Base-by-base conservation (phyloP, 2,797 vertebrate genomes). In the Hippoglossus hippoglossus region DNA sequence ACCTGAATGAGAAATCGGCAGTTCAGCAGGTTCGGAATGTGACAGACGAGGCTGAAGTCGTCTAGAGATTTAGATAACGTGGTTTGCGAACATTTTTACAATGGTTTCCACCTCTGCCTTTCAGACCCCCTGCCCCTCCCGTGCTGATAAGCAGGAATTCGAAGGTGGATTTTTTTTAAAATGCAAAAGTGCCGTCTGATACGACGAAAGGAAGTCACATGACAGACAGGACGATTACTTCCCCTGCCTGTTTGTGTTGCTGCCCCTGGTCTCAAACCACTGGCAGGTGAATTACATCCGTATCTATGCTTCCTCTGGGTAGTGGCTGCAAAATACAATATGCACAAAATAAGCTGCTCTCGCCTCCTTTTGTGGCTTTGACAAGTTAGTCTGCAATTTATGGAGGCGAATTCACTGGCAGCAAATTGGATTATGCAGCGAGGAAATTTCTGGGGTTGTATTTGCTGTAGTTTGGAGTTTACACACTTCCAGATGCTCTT, bases 1-100 rank as follows among this genome's bases (percentile, higher is more conserved):
- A 88, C 90, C 90, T 89, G 92, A 94, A 92, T 92, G 91, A 93
- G 92, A 93, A 91, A 90, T 93, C 91, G 87, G 87, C 87, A 67
- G 75, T 87, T 87, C 86, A 13, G 41, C 86, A 82, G 90, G 82
- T 84, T 66, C 73, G 77, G 71, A 77, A 87, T 75, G 79, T 82
- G 91, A 93, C 91, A 92, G 84, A 79, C 73, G 21, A 86, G 79
- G 86, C 90, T 71, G 63, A 80, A 86, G 83, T 90, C 83, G 67
- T 88, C 85, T 84, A 68, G 79, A 85, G 92, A 92, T 93, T 92
- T 88, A 87, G 92, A 93, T 93, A 91, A 90, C 77, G 47, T 52
- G 82, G 76, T 81, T 73, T 77, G 64, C 25, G 72, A 86, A 85
- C 73, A 79, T 79, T 71, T 71, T 68, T 1, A 88, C 83, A 86